A percentile compares a stretch with the other conserved stretches of the same genome.
Conservation (phyloP, 1,140 invertebrate genomes). For the Bombyx mori region ASM3026992v2 NC_085112.1:12210501-12211000, state of each 20-base stretch:
- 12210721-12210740: not conserved
- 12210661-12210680: slow-evolving; percentile 1
- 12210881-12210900: slow-evolving; percentile 42
- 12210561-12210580: not conserved
- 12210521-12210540: not conserved
- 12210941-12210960: no score
- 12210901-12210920: slow-evolving; percentile 40
- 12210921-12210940: no score
- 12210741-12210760: not conserved
- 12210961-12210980: no score
- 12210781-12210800: not conserved
- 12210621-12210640: not conserved
- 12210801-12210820: not conserved
- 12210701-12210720: no score
- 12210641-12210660: slow-evolving; percentile 5
- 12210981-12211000: no score
- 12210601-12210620: not conserved
- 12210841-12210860: slow-evolving; percentile 19
- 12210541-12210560: not conserved
- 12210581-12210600: not conserved
- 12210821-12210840: not conserved
- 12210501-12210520: not conserved
- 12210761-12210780: no score
- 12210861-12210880: slow-evolving; percentile 26
- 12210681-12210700: not conserved